phyloP scores from a whole-genome alignment of 2,888 invertebrate genomes.

The Neria commutata region DNA sequence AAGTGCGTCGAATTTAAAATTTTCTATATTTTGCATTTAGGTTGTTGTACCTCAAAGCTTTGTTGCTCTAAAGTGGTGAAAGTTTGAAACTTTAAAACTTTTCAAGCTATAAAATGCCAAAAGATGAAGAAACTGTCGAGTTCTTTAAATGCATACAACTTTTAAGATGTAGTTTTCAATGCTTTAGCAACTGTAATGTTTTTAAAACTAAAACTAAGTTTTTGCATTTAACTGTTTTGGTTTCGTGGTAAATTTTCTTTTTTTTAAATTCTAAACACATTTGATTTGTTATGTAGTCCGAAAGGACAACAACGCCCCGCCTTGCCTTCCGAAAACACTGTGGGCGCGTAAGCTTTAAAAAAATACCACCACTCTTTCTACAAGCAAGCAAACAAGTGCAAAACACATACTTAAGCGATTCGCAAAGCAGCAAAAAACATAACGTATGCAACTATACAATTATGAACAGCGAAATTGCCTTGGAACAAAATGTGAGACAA shows the following conservation, averaged over 20 bases:
- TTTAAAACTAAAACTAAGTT: too few species aligned
- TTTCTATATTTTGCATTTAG: too few species aligned
- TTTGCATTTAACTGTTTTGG: background rate
- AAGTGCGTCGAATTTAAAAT: background rate
- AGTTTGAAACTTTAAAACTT: too few species aligned
- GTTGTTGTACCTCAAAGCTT: too few species aligned
- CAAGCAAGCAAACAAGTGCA: conserved; percentile 1
- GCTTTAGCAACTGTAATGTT: too few species aligned
- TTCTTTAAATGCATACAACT: too few species aligned
- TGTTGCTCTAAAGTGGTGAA: too few species aligned
- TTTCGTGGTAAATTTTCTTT: background rate
- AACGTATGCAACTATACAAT: background rate
- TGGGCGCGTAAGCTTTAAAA: conserved; percentile 9
- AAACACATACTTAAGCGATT: background rate
- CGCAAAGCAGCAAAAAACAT: background rate
- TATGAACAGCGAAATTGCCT: background rate
- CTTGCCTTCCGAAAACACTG: background rate
- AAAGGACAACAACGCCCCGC: background rate
- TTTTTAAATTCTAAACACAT: conserved; percentile 13
- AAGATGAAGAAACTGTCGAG: too few species aligned
- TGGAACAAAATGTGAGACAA: background rate
- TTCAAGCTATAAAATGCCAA: too few species aligned
- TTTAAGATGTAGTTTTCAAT: too few species aligned
- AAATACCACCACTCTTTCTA: background rate
- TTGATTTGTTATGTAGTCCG: conserved; percentile 7